A percentile compares a stretch with the other conserved stretches of the same genome.
These are phyloP conservation scores for Macrochelys suwanniensis DNA, from an alignment of 2,797 vertebrate genomes.

Conservation along the genomic window DNA sequence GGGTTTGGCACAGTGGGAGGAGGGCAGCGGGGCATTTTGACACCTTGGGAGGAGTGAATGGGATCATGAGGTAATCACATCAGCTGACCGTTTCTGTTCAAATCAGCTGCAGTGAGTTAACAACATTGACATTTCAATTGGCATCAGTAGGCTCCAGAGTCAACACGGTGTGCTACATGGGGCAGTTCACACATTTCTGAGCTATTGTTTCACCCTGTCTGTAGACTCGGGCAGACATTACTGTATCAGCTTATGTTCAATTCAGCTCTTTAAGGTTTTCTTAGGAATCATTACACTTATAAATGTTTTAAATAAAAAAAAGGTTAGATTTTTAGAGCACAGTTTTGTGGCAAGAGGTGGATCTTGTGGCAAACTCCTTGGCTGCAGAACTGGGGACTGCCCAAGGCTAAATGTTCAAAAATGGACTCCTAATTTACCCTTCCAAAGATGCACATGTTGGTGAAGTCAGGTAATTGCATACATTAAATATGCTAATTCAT, in stretches of 20 bases:
- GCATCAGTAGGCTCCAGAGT: slow-evolving; percentile 53
- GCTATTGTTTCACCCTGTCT: slow-evolving; percentile 20
- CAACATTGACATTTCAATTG: slow-evolving; percentile 39
- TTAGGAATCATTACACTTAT: background rate
- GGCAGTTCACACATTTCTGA: background rate
- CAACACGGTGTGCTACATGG: slow-evolving; percentile 1
- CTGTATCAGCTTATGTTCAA: background rate
- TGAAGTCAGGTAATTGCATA: background rate
- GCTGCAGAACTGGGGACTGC: background rate
- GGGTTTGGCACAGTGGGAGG: slow-evolving; percentile 19
- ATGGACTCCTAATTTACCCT: background rate
- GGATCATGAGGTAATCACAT: slow-evolving; percentile 52
- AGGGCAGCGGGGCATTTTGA: slow-evolving; percentile 36
- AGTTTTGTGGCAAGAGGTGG: background rate
- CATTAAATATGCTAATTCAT: background rate
- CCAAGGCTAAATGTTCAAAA: background rate
- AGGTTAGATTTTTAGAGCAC: background rate
- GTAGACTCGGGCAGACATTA: background rate
- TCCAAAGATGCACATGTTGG: background rate
- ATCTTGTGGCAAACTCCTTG: background rate
- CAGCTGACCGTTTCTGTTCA: slow-evolving; percentile 58
- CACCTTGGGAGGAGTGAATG: slow-evolving; percentile 40
- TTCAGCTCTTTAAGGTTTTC: background rate
- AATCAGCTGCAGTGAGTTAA: slow-evolving; percentile 44
- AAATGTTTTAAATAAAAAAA: background rate